Evolutionary conservation across 2,888 invertebrate species (phyloP).

Genomic region (Sarcophaga rosellei): DNA sequence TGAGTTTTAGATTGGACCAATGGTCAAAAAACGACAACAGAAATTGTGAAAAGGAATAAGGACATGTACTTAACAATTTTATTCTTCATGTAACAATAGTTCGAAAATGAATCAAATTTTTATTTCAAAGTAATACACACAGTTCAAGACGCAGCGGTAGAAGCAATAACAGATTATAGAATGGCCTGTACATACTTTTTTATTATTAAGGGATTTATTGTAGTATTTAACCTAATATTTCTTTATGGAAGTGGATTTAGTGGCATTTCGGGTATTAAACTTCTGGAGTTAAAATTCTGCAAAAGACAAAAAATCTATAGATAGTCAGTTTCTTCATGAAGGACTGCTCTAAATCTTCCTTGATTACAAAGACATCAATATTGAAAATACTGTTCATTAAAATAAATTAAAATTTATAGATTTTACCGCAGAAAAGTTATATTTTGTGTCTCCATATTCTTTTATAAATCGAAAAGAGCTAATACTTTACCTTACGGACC

Average conservation of each 20-base stretch:
- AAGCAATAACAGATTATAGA: slow-evolving; percentile 49
- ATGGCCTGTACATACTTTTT: slow-evolving; percentile 30
- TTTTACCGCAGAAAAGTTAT: no score
- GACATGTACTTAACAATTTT: slow-evolving; percentile 56
- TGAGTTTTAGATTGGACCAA: slow-evolving; percentile 52
- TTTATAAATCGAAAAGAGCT: no score
- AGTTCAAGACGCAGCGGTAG: slow-evolving; percentile 24
- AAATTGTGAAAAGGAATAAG: background rate
- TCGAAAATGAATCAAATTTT: slow-evolving; percentile 60
- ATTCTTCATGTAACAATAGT: slow-evolving; percentile 27
- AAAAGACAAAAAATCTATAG: no score
- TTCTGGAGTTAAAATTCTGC: no score
- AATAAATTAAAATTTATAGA: no score
- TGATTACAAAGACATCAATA: no score
- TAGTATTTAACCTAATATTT: slow-evolving; percentile 52
- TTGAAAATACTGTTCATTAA: no score
- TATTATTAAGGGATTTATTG: slow-evolving; percentile 31
- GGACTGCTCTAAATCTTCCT: no score
- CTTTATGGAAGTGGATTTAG: slow-evolving; percentile 1
- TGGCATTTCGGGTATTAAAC: background rate
- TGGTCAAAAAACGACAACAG: background rate
- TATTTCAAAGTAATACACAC: slow-evolving; percentile 45
- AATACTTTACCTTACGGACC: no score
- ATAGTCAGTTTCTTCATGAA: no score
- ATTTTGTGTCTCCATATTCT: no score